Evolutionary conservation across 2,888 invertebrate genomes (phyloP), one percentile per base, ranked within the genome.

Genomic region (Protophormia terraenovae): DNA sequence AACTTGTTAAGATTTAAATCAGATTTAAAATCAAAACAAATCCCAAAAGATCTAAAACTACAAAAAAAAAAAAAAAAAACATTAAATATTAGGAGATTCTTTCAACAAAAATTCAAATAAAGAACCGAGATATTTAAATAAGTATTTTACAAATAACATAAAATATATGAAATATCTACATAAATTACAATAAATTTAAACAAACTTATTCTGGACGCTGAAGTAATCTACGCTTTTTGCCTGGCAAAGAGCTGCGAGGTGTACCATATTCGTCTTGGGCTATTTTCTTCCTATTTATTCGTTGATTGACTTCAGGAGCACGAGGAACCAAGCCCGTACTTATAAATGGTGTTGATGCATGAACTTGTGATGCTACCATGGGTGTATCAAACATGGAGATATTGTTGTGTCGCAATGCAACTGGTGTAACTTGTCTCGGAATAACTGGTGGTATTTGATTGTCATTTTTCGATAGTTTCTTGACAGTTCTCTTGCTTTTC

Each of bases 71-170:
- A 27, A n/a, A 1, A 19, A 53, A 6, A 3, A 22, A 53, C 27
- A 12, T 53, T 24, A n/a, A n/a, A 45, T 10, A 32, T 8, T 32
- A 32, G 10, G 41, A n/a, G 1, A 55, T 27, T 27, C 22, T 22
- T 22, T 50, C 41, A 35, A 35, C 0, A 35, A 19, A 16, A 47
- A 19, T 47, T n/a, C n/a, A n/a, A 8, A 47, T 19, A 29, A 7
- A 38, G 2, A 32, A 4, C 10, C n/a, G 32, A 50, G 78, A 78
- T 69, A 78, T 69, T 69, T 60, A 35, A n/a, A 69, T 19, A 60
- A 69, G 60, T 77, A 78, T 78, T 78, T 78, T 78, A 78, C 60
- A 50, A 32, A 45, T 58, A 35, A 24, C 19, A 77, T 78, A 78
- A 78, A 78, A 78, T 60, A 78, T 78, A 60, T 8, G 22, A 69